Evolutionary conservation across 1,140 invertebrate genomes (phyloP), one percentile per base, ranked within the genome.

Genomic region (Vanessa tameamea): DNA sequence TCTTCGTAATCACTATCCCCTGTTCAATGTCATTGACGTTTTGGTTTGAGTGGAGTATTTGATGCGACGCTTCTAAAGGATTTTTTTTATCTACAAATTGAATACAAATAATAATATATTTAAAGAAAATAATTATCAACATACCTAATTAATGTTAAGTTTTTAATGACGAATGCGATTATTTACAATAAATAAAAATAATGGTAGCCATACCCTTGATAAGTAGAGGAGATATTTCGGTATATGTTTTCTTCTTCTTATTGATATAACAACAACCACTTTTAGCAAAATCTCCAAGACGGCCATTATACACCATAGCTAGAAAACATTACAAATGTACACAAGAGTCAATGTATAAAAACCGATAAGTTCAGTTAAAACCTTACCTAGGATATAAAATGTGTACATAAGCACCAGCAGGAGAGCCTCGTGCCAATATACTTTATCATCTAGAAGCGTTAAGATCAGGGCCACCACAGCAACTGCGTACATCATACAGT

Each of bases 401-500:
- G 94, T 94, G 85, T 97, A 97, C 66, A 96, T 94, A 11, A 95
- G 85, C 2, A 97, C 95, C 9, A 97, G 92, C 43, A 95, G 90
- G 13, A 96, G 82, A 2, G 96, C 96, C 91, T 97, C 97, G 85
- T 96, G 96, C 96, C 97, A 97, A 83, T 95, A 95, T 7, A 98
- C 95, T 75, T 94, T 92, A 83, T 96, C 96, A 91, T 98, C 97
- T 57, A 95, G 93, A 69, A 98, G 95, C 51, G 97, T 95, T 64
- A 95, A 91, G 72, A 98, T 96, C 20, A 98, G 94, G 43, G 96
- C 95, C 31, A 96, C 93, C 23, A 98, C 96, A 6, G 97, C 96
- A 2, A 97, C 89, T 0, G 95, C 95, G 86, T 98, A 99, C 82
- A 97, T 96, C 6, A 97, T 79, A 80, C 96, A 97, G 90, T 99